Evolutionary conservation across 2,888 invertebrate genomes (phyloP).

Genomic region (Saturnia japonica): DNA sequence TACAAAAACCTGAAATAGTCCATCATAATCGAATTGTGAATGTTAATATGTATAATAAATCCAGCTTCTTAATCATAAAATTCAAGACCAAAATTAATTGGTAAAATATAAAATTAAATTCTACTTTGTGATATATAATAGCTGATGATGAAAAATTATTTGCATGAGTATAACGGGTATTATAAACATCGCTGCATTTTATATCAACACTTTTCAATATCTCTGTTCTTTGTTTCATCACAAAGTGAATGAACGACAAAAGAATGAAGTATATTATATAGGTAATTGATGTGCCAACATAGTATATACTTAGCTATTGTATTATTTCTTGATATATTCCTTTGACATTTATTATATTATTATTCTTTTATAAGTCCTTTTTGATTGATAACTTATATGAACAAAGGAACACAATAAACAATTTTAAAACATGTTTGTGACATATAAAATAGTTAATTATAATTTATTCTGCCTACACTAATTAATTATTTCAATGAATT

Average conservation of each 20-base stretch:
- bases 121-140: neutral
- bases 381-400: neutral
- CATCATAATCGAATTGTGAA: neutral
- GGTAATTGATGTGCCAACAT: neutral
- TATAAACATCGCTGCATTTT: conserved; percentile 13
- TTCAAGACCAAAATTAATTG: neutral
- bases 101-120: neutral
- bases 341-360: neutral
- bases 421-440: neutral
- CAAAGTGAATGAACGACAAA: conserved; percentile 1
- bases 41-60: neutral
- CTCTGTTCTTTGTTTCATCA: neutral
- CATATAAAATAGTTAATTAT: neutral
- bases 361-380: neutral
- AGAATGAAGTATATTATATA: neutral
- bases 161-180: neutral
- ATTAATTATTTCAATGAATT: too few species aligned
- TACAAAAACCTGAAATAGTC: neutral
- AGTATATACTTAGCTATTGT: neutral
- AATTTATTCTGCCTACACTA: too few species aligned
- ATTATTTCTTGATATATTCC: neutral
- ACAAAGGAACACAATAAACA: neutral
- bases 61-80: neutral
- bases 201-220: conserved; percentile 15
- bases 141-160: neutral